Conservation (phyloP, 1,140 invertebrate species). For the Cherax quadricarinatus region DNA sequence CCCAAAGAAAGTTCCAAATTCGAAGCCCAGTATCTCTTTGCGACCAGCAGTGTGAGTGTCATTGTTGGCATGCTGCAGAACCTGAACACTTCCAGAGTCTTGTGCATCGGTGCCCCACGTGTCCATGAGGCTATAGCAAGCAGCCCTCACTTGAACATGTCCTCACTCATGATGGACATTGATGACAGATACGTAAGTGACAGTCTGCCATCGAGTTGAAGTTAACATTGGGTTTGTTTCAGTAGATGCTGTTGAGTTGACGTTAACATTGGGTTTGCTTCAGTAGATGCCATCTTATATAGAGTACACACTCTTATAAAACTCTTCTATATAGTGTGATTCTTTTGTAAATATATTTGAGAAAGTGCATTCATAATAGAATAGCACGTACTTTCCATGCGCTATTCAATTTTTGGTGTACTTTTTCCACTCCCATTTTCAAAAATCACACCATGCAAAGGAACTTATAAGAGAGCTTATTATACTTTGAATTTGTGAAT, state of each 20-base stretch:
- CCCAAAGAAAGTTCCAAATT: conserved; percentile 43
- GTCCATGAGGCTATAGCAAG: conserved; percentile 35
- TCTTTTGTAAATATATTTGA: background rate
- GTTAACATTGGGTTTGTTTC: background rate
- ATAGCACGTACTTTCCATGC: too few relatives aligned
- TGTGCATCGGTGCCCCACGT: conserved; percentile 47
- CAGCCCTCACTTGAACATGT: background rate
- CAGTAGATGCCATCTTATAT: background rate
- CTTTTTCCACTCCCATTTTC: too few relatives aligned
- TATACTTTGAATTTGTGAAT: too few relatives aligned
- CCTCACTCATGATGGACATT: conserved; percentile 49
- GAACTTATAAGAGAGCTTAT: too few relatives aligned
- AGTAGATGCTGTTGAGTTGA: background rate
- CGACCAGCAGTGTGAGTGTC: conserved; percentile 32
- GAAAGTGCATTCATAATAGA: too few relatives aligned
- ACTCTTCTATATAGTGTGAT: too few relatives aligned
- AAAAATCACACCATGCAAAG: too few relatives aligned
- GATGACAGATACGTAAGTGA: conserved; percentile 54
- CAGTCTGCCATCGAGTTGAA: background rate
- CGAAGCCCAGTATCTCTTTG: conserved; percentile 55
- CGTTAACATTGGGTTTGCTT: background rate
- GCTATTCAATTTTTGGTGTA: too few relatives aligned
- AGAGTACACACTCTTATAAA: too few relatives aligned
- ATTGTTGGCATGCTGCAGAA: conserved; percentile 20
- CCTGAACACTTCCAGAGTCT: background rate